Evolutionary conservation across 2,888 invertebrate species (phyloP), one percentile per base, ranked within the genome.

Genomic region (Zygothrica quintamaculata): DNA sequence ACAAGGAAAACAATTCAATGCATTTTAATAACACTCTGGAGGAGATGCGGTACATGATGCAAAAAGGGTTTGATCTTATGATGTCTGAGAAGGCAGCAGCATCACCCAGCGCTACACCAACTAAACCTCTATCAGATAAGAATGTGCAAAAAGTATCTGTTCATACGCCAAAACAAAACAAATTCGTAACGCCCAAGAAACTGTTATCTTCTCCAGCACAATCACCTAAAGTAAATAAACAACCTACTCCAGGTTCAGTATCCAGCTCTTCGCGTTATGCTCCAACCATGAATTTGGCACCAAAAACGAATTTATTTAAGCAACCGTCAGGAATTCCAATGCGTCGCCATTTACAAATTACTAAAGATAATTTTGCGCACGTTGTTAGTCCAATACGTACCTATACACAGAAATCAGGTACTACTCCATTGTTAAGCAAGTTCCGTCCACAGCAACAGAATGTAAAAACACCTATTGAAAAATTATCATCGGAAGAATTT

Each of bases 1-100:
- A 88, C 48, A 78, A 87, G 39, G 87, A 88, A 18, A 88, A 88
- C 37, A 61, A 65, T 1, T 90, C 90, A 0, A 65, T 88, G 7
- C 84, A 90, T 33, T 92, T 92, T 44, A 91, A 92, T 65, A 90
- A 91, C 65, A 91, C 92, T 1, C 86, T 92, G 55, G 92, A 92
- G 78, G 90, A 92, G 77, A 90, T 92, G 40, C 91, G 91, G 33
- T 90, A 91, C 61, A 88, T 91, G 76, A 86, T 91, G 73, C 87
- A 90, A 44, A 88, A 89, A 22, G 91, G 90, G 1, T 76, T 88
- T 68, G 88, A 91, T 57, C 88, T 89, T 52, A 87, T 90, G 73
- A 87, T 90, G 73, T 86, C 84, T 3, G 56, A 65, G 5, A 52
- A 58, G 13, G 55, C 37, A 11, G 36, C 56, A 36, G 40, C 36